Conservation (phyloP, 1,140 invertebrate genomes). For the Eriocheir sinensis region DNA sequence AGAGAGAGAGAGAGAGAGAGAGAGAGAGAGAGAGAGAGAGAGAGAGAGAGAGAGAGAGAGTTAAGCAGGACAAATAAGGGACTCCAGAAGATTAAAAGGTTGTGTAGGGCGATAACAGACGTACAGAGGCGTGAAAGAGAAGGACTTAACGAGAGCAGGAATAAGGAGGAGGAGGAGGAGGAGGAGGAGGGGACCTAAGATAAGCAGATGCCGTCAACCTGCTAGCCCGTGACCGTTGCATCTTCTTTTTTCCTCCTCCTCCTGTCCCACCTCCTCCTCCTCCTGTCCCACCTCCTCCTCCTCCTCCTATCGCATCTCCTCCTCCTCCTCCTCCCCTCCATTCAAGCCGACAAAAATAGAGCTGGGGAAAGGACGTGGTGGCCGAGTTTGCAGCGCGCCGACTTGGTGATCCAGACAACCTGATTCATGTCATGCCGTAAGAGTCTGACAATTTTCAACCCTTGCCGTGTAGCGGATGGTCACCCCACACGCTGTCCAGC, state of each 20-base stretch:
- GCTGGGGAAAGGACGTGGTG: not conserved
- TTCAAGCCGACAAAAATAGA: not conserved
- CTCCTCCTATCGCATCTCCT: not conserved
- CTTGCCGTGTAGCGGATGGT: too few relatives aligned
- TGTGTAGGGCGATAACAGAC: not conserved
- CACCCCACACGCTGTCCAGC: too few relatives aligned
- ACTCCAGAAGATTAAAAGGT: not conserved
- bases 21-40: too few relatives aligned
- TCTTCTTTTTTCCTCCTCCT: not conserved
- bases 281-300: not conserved
- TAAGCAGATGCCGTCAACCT: conserved; percentile 41
- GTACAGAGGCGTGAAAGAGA: not conserved
- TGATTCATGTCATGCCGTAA: too few relatives aligned
- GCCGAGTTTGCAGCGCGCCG: too few relatives aligned
- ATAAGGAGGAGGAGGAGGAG: not conserved
- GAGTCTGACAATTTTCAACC: too few relatives aligned
- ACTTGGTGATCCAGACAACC: too few relatives aligned
- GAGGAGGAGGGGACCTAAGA: not conserved
- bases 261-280: not conserved
- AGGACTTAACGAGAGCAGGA: not conserved
- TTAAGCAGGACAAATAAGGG: not conserved
- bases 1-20: too few relatives aligned
- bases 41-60: too few relatives aligned
- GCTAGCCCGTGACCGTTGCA: conserved; percentile 34
- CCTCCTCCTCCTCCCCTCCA: not conserved